A percentile compares a stretch with the other conserved stretches of the same genome.
Conservation (phyloP, 2,797 vertebrate genomes). For the Eulemur coronatus region DNA sequence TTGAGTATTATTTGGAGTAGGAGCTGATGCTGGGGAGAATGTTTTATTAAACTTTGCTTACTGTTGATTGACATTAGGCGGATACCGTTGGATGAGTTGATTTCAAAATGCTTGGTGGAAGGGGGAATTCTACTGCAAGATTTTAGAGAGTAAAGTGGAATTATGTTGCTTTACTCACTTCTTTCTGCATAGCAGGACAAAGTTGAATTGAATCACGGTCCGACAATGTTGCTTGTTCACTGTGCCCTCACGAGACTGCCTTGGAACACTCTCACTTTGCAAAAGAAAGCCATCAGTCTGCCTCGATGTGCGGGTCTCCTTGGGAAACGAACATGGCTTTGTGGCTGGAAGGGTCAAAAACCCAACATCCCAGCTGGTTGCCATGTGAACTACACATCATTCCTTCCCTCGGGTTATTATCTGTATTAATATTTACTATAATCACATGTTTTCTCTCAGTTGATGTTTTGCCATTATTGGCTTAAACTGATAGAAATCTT, state of each 20-base stretch:
- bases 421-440: constrained; percentile 42
- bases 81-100: neutral
- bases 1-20: neutral
- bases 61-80: neutral
- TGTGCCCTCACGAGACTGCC: neutral
- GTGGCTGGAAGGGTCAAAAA: neutral
- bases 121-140: neutral
- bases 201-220: neutral
- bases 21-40: neutral
- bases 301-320: constrained; percentile 20
- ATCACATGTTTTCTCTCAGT: neutral
- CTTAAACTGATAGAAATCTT: constrained; percentile 29
- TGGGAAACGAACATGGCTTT: constrained; percentile 23
- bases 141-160: neutral
- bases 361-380: neutral
- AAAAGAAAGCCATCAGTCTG: neutral
- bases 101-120: neutral
- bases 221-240: neutral
- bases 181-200: neutral
- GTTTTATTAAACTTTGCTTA: neutral
- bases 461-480: constrained; percentile 39
- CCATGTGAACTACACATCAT: constrained; percentile 16
- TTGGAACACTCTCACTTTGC: neutral
- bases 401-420: constrained; percentile 6
- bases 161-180: neutral